A percentile compares a stretch with the other conserved stretches of the same genome.
These are phyloP conservation scores for Chrysopilus asiliformis DNA, from an alignment of 2,888 invertebrate species.

Conservation along the genomic window DNA sequence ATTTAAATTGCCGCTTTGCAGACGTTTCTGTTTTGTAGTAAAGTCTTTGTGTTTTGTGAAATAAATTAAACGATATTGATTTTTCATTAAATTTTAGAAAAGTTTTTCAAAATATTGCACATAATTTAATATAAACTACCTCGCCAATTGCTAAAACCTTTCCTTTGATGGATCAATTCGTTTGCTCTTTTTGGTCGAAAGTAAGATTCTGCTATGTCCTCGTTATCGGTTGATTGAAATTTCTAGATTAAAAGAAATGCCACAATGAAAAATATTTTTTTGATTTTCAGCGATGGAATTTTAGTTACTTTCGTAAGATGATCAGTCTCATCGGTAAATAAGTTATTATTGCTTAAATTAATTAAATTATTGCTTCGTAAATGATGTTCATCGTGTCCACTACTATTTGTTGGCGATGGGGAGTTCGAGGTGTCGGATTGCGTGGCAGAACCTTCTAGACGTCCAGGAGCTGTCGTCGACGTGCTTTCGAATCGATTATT, in stretches of 20 bases:
- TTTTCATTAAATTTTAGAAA: no score
- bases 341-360: no score
- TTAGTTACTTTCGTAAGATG: no score
- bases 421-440: no score
- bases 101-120: background rate
- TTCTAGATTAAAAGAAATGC: constrained; percentile 1
- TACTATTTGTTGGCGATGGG: no score
- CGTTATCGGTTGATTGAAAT: constrained; percentile 30
- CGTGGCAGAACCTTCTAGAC: constrained; percentile 28
- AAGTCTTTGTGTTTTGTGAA: background rate
- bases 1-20: constrained; percentile 1
- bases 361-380: no score
- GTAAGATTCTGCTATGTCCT: constrained; percentile 55
- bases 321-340: no score
- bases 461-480: constrained; percentile 32
- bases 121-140: constrained; percentile 23
- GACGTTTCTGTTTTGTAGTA: background rate
- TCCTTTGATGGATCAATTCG: constrained; percentile 43
- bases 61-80: background rate
- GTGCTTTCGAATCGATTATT: constrained; percentile 17
- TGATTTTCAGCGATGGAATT: constrained; percentile 14
- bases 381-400: no score
- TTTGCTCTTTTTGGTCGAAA: constrained; percentile 51
- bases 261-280: background rate
- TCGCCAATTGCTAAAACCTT: constrained; percentile 42